A percentile compares a stretch with the other conserved stretches of the same genome.
These are phyloP conservation scores for Terrapene triunguis DNA, from an alignment of 2,113 vertebrate species.

Conservation along the genomic window DNA sequence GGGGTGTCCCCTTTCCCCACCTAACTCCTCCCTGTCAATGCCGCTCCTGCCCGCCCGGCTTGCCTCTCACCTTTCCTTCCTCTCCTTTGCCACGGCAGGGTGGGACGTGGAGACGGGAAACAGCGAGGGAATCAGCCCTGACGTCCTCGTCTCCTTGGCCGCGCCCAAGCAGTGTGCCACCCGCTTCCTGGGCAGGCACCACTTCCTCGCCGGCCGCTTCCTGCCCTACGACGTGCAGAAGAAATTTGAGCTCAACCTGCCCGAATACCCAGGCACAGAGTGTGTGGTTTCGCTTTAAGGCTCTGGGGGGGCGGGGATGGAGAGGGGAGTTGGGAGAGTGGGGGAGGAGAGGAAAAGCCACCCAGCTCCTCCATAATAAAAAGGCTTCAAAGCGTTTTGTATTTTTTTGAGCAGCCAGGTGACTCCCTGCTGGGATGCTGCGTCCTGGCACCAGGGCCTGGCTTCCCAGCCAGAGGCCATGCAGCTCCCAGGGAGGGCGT, in stretches of 20 bases:
- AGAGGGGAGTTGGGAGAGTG: neutral
- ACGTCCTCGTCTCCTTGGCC: slow-evolving; percentile 91
- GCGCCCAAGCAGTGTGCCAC: slow-evolving; percentile 91
- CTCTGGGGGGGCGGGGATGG: neutral
- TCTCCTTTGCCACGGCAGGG: slow-evolving; percentile 75
- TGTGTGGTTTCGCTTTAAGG: slow-evolving; percentile 88
- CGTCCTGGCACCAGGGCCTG: neutral
- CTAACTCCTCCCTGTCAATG: neutral
- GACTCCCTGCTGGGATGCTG: neutral
- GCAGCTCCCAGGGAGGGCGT: neutral
- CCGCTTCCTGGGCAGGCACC: slow-evolving; percentile 89
- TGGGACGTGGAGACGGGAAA: slow-evolving; percentile 87
- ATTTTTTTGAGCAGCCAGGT: neutral
- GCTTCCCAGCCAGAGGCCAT: neutral
- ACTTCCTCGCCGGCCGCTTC: slow-evolving; percentile 94
- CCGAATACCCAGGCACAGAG: slow-evolving; percentile 91
- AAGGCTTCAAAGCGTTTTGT: neutral
- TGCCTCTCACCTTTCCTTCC: neutral
- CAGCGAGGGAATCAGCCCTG: slow-evolving; percentile 88
- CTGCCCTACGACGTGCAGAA: slow-evolving; percentile 94
- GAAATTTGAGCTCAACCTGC: slow-evolving; percentile 92
- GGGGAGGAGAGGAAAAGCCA: neutral
- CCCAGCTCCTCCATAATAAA: neutral
- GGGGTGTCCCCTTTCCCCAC: neutral
- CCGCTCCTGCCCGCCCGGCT: neutral